Conservation (phyloP, 1,140 invertebrate species). For the Heliconius hewitsoni region DNA sequence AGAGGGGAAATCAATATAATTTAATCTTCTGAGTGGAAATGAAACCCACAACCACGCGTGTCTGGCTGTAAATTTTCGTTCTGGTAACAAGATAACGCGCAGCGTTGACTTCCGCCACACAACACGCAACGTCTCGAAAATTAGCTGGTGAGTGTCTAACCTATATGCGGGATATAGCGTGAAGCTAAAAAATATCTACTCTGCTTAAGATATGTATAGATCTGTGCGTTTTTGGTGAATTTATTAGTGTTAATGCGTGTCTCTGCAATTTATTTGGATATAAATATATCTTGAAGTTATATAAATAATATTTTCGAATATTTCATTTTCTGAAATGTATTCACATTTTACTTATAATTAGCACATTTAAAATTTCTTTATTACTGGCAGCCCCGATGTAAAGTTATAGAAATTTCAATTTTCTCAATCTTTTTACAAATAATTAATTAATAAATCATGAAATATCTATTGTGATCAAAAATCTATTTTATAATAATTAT, state of each 20-base stretch:
- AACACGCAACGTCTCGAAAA: too few relatives aligned
- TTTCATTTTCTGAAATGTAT: neutral
- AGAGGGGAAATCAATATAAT: too few relatives aligned
- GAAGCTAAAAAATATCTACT: neutral
- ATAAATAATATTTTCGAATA: neutral
- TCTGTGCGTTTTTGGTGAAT: conserved; percentile 2
- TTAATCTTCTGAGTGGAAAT: too few relatives aligned
- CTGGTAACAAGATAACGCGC: too few relatives aligned
- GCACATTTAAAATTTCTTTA: neutral
- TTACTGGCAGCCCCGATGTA: neutral
- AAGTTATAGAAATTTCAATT: neutral
- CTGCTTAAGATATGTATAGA: neutral
- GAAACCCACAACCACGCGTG: too few relatives aligned
- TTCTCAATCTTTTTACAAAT: neutral
- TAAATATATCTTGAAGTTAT: conserved; percentile 14
- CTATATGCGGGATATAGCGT: too few relatives aligned
- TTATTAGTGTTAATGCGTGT: conserved; percentile 15
- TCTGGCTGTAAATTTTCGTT: too few relatives aligned
- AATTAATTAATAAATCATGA: neutral
- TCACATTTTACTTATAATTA: neutral
- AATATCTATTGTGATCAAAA: neutral
- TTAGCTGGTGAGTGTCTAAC: too few relatives aligned
- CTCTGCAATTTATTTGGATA: conserved; percentile 17
- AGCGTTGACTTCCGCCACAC: too few relatives aligned
- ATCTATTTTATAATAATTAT: neutral